These are phyloP conservation scores for Scomberomorus guttatus DNA, from an alignment of 2,797 vertebrate species.

Conservation along the genomic window DNA sequence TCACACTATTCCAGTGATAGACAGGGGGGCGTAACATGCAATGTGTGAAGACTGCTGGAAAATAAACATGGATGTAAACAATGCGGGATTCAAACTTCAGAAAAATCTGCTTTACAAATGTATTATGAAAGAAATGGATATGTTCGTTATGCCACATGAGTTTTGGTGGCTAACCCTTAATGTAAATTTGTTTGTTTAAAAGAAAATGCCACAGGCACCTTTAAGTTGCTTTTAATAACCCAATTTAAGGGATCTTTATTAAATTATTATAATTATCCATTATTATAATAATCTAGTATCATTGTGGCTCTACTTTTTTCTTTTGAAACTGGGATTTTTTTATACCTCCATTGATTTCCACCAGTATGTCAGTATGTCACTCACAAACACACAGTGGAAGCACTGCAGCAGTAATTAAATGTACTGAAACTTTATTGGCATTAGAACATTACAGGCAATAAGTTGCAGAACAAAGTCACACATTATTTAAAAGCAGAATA, in stretches of 20 bases:
- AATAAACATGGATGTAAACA: too few species aligned
- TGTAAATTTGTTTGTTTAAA: too few species aligned
- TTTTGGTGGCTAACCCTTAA: too few species aligned
- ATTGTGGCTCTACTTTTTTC: not conserved
- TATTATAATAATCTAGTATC: not conserved
- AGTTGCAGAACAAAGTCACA: not conserved
- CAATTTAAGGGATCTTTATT: not conserved
- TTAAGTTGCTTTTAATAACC: not conserved
- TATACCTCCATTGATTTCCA: not conserved
- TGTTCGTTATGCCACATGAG: too few species aligned
- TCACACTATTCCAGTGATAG: too few species aligned
- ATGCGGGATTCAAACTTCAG: too few species aligned
- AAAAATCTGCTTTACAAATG: too few species aligned
- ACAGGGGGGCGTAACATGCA: too few species aligned
- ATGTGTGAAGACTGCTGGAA: too few species aligned
- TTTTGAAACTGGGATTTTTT: not conserved
- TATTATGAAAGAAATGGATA: too few species aligned
- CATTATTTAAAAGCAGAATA: not conserved
- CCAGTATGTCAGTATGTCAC: not conserved
- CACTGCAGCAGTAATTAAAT: not conserved
- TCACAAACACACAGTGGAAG: not conserved
- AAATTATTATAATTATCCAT: not conserved
- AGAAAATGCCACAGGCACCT: too few species aligned
- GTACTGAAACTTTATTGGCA: constrained; percentile 13
- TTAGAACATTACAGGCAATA: not conserved